Percentiles rank a stretch among this genome's conserved stretches.
phyloP scores from a whole-genome alignment of 2,797 vertebrate genomes.

The Arnoldichthys spilopterus region DNA sequence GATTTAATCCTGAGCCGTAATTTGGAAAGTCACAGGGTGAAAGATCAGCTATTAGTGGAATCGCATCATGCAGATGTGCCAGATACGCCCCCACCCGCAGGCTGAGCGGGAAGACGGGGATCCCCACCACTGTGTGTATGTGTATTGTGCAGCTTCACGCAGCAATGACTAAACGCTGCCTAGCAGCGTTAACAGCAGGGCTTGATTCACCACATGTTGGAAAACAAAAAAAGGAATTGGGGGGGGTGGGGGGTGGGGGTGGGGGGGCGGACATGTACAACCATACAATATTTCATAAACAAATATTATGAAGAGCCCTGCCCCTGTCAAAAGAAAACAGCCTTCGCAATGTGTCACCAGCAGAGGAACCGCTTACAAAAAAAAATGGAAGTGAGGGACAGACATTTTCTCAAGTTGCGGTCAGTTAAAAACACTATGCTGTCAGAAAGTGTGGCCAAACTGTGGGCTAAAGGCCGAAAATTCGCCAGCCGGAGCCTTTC shows the following conservation, averaged over 20 bases:
- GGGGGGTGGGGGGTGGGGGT: no score
- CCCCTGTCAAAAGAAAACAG: no score
- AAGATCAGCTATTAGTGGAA: constrained; percentile 34
- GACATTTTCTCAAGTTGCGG: constrained; percentile 14
- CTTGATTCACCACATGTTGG: background rate
- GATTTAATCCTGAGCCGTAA: constrained; percentile 12
- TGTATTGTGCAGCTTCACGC: constrained; percentile 8
- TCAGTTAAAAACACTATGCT: constrained; percentile 14
- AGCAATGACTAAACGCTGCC: constrained; percentile 39
- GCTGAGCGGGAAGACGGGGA: constrained; percentile 46
- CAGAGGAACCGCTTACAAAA: background rate
- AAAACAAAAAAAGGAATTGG: background rate
- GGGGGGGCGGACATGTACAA: no score
- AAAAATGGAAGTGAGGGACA: background rate
- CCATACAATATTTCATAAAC: background rate
- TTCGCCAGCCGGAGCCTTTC: background rate
- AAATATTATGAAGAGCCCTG: background rate
- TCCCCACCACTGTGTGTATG: constrained; percentile 26
- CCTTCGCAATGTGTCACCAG: no score
- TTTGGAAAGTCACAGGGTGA: constrained; percentile 21
- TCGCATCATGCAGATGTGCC: constrained; percentile 6
- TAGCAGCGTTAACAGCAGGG: background rate
- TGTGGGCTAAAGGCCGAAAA: background rate
- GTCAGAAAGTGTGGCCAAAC: background rate
- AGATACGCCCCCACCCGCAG: constrained; percentile 37